Evolutionary conservation across 1,140 invertebrate genomes (phyloP).

Genomic region (Rhyzopertha dominica): DNA sequence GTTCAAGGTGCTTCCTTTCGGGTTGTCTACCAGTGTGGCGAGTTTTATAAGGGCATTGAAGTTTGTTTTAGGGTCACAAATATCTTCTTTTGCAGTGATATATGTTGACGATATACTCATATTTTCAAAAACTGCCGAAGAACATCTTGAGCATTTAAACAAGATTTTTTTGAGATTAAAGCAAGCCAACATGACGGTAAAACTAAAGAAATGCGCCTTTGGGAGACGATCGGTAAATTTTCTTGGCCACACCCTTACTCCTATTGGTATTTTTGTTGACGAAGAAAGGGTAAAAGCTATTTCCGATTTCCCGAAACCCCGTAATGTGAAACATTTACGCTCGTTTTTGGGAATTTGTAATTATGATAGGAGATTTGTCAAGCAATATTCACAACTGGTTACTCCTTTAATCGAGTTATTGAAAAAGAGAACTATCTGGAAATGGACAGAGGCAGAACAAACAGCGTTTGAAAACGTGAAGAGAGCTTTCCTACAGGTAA

Average conservation of each 20-base stretch:
- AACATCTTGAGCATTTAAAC: conserved; percentile 8
- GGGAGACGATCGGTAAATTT: no score
- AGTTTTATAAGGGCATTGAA: conserved; percentile 6
- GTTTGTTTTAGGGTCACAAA: neutral
- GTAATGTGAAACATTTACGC: conserved; percentile 6
- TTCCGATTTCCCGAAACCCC: neutral
- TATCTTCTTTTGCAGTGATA: neutral
- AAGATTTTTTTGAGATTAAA: conserved; percentile 8
- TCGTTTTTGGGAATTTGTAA: conserved; percentile 8
- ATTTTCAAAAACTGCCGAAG: neutral
- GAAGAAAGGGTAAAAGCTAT: neutral
- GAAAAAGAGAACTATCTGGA: conserved; percentile 14
- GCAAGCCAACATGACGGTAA: neutral
- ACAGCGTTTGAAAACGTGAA: conserved; percentile 1
- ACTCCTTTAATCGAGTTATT: conserved; percentile 1
- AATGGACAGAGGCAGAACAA: neutral
- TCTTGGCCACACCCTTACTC: neutral
- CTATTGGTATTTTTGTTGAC: neutral
- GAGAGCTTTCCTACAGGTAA: conserved; percentile 5
- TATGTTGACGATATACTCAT: conserved; percentile 13
- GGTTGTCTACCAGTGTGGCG: neutral
- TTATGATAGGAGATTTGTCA: conserved; percentile 6
- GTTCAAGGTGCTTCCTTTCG: conserved; percentile 10
- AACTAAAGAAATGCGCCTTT: no score
- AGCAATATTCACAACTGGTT: conserved; percentile 4